These are phyloP conservation scores for Frieseomelitta varia DNA, from an alignment of 1,140 invertebrate genomes.

Conservation along the genomic window DNA sequence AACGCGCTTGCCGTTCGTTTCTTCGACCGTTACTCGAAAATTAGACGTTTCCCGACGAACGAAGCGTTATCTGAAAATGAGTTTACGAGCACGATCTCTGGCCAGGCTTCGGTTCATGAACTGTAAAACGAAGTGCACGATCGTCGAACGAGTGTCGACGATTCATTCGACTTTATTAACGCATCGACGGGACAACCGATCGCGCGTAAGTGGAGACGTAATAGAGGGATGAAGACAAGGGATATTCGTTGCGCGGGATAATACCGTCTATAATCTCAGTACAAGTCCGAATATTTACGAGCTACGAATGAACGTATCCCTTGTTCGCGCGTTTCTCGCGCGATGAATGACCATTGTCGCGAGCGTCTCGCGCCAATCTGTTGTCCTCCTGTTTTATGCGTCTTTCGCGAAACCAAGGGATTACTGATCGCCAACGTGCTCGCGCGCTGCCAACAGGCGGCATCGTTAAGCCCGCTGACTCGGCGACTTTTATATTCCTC, in stretches of 20 bases:
- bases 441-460: slow-evolving; percentile 18
- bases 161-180: slow-evolving; percentile 7
- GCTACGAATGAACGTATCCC: slow-evolving; percentile 8
- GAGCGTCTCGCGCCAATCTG: slow-evolving; percentile 43
- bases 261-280: slow-evolving; percentile 7
- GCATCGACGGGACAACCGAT: background rate
- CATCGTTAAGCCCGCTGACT: slow-evolving; percentile 64
- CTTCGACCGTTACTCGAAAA: background rate
- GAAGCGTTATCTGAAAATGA: background rate
- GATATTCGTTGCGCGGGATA: too few species aligned
- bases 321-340: slow-evolving; percentile 7
- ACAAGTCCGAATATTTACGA: background rate
- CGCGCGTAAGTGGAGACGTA: background rate
- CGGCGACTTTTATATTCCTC: slow-evolving; percentile 51
- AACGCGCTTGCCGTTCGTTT: background rate
- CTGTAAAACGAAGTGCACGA: background rate
- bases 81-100: background rate
- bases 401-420: slow-evolving; percentile 42
- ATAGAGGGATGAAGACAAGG: background rate
- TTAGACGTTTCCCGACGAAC: background rate
- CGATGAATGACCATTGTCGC: slow-evolving; percentile 32
- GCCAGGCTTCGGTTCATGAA: background rate
- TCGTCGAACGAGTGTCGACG: too few species aligned
- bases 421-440: slow-evolving; percentile 42
- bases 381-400: slow-evolving; percentile 48